phyloP scores from a whole-genome alignment of 35 echinoderm and acorn worm species.

The Stichopus chloronotus region DNA sequence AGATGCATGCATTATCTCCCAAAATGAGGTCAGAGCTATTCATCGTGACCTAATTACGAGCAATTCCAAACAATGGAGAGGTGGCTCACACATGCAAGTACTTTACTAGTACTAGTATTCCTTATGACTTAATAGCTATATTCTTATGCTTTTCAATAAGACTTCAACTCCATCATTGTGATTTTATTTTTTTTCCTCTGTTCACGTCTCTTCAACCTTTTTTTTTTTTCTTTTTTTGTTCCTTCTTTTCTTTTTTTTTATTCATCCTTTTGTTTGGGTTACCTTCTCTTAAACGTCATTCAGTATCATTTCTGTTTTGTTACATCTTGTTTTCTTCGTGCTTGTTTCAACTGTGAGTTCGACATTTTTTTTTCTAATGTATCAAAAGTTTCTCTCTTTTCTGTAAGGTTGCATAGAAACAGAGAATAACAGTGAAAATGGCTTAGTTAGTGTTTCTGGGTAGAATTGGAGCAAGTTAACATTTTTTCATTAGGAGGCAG shows the following conservation, averaged over 20 bases:
- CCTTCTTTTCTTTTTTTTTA: not conserved
- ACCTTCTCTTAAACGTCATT: not conserved
- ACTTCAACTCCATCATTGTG: not conserved
- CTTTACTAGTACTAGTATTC: slow-evolving; percentile 35
- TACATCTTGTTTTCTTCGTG: not conserved
- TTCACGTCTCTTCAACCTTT: not conserved
- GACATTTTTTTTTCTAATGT: not conserved
- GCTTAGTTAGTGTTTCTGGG: too few species aligned
- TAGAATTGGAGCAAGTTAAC: too few species aligned
- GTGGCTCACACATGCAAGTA: slow-evolving; percentile 27
- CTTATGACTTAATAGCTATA: slow-evolving; percentile 47
- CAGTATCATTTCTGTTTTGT: not conserved
- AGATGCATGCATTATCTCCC: slow-evolving; percentile 61
- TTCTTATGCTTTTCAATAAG: slow-evolving; percentile 9
- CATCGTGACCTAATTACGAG: slow-evolving; percentile 66
- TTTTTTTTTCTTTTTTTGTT: not conserved
- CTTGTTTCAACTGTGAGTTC: not conserved
- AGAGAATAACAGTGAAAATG: too few species aligned
- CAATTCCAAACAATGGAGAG: slow-evolving; percentile 59
- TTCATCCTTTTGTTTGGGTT: not conserved
- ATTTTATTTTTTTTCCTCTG: slow-evolving; percentile 1
- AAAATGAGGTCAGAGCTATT: slow-evolving; percentile 60
- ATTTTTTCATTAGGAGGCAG: too few species aligned
- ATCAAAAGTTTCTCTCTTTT: not conserved
- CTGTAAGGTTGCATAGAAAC: too few species aligned